Percentiles rank a stretch among this genome's conserved stretches.
Conservation (phyloP, 2,888 invertebrate genomes). For the Schrankia costaestrigalis region DNA sequence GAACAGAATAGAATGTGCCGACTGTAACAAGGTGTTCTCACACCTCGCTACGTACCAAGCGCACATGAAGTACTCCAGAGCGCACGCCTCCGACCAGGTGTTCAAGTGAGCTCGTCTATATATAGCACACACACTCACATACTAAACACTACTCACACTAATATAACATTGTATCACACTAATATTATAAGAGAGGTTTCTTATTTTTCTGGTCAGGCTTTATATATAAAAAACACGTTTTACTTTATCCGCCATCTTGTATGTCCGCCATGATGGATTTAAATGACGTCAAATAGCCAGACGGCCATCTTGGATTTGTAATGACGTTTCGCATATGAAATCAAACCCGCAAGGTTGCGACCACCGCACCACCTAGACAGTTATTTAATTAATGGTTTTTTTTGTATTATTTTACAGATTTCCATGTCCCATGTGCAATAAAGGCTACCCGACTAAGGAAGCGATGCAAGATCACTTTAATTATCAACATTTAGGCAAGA, state of each 20-base stretch:
- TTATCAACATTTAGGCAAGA: conserved; percentile 71
- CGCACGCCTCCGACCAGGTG: conserved; percentile 62
- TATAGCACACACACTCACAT: background rate
- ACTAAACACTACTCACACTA: background rate
- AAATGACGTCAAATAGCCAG: too few relatives aligned
- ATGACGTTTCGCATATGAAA: too few relatives aligned
- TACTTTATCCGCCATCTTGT: background rate
- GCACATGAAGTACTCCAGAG: conserved; percentile 65
- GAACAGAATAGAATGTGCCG: conserved; percentile 52
- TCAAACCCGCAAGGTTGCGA: too few relatives aligned
- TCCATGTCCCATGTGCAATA: conserved; percentile 74
- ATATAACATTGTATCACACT: background rate
- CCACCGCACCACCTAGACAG: background rate
- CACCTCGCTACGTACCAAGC: conserved; percentile 68
- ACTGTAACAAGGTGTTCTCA: conserved; percentile 65
- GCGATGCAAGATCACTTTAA: conserved; percentile 75
- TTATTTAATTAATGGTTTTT: too few relatives aligned
- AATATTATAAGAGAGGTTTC: too few relatives aligned
- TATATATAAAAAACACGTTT: background rate
- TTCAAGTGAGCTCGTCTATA: conserved; percentile 55
- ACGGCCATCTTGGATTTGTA: too few relatives aligned
- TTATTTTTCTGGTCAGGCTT: too few relatives aligned
- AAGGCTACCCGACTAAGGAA: conserved; percentile 68
- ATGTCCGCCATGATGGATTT: background rate
- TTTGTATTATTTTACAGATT: conserved; percentile 44